These are phyloP conservation scores for Excalfactoria chinensis DNA, from an alignment of 2,113 vertebrate genomes.

Conservation along the genomic window DNA sequence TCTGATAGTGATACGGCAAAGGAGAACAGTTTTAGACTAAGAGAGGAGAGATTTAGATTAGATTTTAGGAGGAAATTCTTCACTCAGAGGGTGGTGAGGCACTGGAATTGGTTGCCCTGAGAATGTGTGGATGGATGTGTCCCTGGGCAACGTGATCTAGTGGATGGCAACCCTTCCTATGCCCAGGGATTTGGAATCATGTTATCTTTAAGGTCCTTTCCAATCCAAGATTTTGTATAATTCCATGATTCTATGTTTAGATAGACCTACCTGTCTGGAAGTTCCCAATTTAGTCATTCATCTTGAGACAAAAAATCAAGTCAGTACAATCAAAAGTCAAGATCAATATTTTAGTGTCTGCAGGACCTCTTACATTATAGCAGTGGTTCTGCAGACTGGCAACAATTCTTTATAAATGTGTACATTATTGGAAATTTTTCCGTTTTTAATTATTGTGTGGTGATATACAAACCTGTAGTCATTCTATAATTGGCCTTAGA, in stretches of 20 bases:
- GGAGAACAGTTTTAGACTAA: background rate
- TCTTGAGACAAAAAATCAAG: background rate
- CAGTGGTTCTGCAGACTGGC: background rate
- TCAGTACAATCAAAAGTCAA: background rate
- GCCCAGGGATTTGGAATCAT: background rate
- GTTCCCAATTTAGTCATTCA: background rate
- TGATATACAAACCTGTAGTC: background rate
- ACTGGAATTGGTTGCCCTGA: background rate
- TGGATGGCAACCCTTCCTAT: background rate
- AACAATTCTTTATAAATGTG: background rate
- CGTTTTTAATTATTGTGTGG: background rate
- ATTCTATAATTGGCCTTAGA: background rate
- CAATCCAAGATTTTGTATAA: background rate
- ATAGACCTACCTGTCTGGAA: background rate
- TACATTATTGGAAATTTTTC: background rate
- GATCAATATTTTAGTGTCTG: background rate
- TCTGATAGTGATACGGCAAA: background rate
- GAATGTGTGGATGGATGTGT: background rate
- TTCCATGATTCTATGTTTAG: background rate
- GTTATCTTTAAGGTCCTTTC: background rate
- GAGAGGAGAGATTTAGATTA: background rate
- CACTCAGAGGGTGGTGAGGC: background rate
- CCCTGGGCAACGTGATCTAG: background rate
- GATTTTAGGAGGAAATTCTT: background rate
- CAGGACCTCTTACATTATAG: background rate